Evolutionary conservation across 2,888 invertebrate genomes (phyloP).

Genomic region (Artemia sp.): DNA sequence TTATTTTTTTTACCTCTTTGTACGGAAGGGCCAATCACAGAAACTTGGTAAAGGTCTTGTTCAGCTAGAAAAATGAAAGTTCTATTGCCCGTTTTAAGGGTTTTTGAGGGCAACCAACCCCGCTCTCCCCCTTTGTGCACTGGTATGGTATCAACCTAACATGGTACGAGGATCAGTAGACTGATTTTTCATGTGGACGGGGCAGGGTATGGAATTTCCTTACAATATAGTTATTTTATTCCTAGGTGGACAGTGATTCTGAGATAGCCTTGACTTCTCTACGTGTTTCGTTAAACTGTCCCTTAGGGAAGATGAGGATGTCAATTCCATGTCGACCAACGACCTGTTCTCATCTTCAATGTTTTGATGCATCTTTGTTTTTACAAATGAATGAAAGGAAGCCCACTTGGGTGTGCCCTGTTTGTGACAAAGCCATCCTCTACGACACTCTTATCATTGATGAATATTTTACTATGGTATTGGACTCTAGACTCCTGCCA

Average conservation of each 20-base stretch:
- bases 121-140: no score
- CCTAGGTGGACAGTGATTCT: constrained; percentile 64
- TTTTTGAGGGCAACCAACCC: no score
- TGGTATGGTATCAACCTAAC: no score
- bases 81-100: no score
- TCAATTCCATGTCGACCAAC: constrained; percentile 76
- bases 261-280: constrained; percentile 90
- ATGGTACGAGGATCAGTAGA: no score
- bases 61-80: no score
- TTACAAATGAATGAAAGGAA: constrained; percentile 97
- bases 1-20: no score
- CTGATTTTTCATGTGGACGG: no score
- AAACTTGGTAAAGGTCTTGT: no score
- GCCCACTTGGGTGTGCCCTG: constrained; percentile 95
- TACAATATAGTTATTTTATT: no score
- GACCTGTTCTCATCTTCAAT: constrained; percentile 89
- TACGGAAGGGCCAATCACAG: no score
- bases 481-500: background rate
- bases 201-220: no score
- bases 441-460: constrained; percentile 86
- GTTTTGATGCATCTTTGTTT: constrained; percentile 88
- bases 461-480: constrained; percentile 31
- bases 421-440: constrained; percentile 78
- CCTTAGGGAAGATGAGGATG: constrained; percentile 66
- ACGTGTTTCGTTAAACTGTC: constrained; percentile 82